Percentiles rank a stretch among this genome's conserved stretches.
Conservation (phyloP, 2,888 invertebrate genomes). For the Morpho achilles region DNA sequence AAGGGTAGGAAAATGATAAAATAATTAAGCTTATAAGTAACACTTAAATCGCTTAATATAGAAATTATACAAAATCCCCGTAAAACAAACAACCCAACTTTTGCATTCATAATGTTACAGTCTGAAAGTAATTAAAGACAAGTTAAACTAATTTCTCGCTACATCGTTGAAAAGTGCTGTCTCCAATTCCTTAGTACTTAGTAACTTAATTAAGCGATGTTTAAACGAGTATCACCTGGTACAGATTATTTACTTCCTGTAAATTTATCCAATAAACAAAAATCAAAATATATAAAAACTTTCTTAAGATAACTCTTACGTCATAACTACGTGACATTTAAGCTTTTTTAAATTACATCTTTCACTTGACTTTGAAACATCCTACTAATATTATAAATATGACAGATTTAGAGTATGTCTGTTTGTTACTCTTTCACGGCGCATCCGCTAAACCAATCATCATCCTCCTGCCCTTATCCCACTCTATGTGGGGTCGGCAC, state of each 20-base stretch:
- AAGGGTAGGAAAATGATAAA: neutral
- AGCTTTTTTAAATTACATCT: too few species aligned
- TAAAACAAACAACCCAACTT: conserved; percentile 9
- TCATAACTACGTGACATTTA: too few species aligned
- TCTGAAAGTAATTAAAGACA: conserved; percentile 12
- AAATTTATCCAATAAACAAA: too few species aligned
- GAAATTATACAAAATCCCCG: neutral
- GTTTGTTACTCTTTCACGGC: too few species aligned
- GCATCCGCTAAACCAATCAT: too few species aligned
- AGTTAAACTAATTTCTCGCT: conserved; percentile 12
- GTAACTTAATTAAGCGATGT: conserved; percentile 6
- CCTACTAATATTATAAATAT: too few species aligned
- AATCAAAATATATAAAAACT: too few species aligned
- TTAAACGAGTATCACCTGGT: conserved; percentile 7
- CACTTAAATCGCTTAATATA: neutral
- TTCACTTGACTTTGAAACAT: too few species aligned
- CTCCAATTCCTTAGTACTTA: conserved; percentile 7
- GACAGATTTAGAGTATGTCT: too few species aligned
- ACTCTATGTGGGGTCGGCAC: too few species aligned
- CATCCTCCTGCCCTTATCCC: too few species aligned
- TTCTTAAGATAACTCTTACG: too few species aligned
- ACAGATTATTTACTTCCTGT: neutral
- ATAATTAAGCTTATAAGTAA: neutral
- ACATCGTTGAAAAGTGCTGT: conserved; percentile 12
- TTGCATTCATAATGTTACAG: conserved; percentile 7